Evolutionary conservation across 30 jellyfish, hydroid and myxozoan genomes (phyloP).

Genomic region (Hydractinia symbiolongicarpus): DNA sequence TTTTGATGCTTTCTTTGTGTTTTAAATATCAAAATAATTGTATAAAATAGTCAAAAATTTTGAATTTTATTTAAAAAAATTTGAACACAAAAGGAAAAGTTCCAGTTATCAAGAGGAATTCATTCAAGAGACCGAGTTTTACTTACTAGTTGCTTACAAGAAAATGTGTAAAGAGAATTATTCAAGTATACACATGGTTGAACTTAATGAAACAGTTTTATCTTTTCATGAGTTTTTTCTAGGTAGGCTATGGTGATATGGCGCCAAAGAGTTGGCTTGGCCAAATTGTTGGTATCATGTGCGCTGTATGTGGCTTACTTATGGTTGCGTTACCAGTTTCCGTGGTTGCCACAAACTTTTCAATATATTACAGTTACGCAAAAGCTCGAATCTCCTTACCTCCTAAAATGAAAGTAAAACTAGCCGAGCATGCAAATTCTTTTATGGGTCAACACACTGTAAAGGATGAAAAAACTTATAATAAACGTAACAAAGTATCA

Average conservation of each 20-base stretch:
- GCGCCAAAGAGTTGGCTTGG: conserved; percentile 79
- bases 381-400: conserved; percentile 82
- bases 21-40: no score
- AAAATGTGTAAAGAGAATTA: no score
- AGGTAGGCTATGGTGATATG: conserved; percentile 95
- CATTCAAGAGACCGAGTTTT: no score
- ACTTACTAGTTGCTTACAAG: no score
- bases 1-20: no score
- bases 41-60: no score
- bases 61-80: no score
- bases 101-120: no score
- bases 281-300: conserved; percentile 59
- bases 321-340: conserved; percentile 96
- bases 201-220: no score
- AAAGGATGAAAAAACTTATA: conserved; percentile 9
- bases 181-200: no score
- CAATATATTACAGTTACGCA: conserved; percentile 85
- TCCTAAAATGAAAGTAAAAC: conserved; percentile 72
- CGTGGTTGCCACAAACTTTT: conserved; percentile 83
- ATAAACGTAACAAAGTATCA: conserved; percentile 14
- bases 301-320: conserved; percentile 78
- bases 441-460: conserved; percentile 38
- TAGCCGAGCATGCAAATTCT: conserved; percentile 60
- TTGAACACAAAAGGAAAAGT: no score
- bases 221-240: not conserved